Percentiles rank a stretch among this genome's conserved stretches.
These are phyloP conservation scores for Sweltsa coloradensis DNA, from an alignment of 1,140 invertebrate species.

Conservation along the genomic window DNA sequence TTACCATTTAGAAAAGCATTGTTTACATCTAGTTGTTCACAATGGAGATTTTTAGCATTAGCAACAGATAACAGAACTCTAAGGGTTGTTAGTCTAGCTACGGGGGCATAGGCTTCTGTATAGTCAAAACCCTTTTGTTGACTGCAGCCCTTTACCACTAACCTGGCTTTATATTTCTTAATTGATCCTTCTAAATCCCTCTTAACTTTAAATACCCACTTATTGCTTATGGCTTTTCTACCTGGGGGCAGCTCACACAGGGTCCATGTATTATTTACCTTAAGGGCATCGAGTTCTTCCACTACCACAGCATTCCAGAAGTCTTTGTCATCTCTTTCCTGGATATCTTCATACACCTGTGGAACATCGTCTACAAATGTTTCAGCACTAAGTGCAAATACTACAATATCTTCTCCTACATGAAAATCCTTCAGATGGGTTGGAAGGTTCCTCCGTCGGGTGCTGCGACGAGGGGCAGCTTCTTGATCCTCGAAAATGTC, in stretches of 20 bases:
- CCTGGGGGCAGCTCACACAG: conserved; percentile 21
- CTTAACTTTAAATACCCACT: conserved; percentile 25
- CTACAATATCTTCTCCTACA: conserved; percentile 11
- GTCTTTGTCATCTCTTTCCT: neutral
- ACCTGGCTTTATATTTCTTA: conserved; percentile 27
- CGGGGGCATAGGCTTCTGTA: conserved; percentile 26
- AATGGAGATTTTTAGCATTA: conserved; percentile 22
- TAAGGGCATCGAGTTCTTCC: conserved; percentile 25
- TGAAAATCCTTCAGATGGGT: no score
- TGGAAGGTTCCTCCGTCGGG: neutral
- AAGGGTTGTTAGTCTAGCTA: conserved; percentile 25
- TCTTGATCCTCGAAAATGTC: conserved; percentile 4
- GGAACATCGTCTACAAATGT: conserved; percentile 8
- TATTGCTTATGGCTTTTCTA: conserved; percentile 19
- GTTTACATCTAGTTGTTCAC: conserved; percentile 25
- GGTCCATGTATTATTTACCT: conserved; percentile 27
- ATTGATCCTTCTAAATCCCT: conserved; percentile 17
- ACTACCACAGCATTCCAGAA: conserved; percentile 27
- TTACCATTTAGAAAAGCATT: conserved; percentile 30
- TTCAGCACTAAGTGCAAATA: neutral
- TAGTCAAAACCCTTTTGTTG: conserved; percentile 27
- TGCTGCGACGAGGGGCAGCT: neutral
- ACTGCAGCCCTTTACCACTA: conserved; percentile 27
- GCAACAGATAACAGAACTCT: conserved; percentile 27
- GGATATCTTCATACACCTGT: conserved; percentile 3